These are phyloP conservation scores for Todus mexicanus DNA, from an alignment of 2,797 vertebrate genomes.

Conservation along the genomic window DNA sequence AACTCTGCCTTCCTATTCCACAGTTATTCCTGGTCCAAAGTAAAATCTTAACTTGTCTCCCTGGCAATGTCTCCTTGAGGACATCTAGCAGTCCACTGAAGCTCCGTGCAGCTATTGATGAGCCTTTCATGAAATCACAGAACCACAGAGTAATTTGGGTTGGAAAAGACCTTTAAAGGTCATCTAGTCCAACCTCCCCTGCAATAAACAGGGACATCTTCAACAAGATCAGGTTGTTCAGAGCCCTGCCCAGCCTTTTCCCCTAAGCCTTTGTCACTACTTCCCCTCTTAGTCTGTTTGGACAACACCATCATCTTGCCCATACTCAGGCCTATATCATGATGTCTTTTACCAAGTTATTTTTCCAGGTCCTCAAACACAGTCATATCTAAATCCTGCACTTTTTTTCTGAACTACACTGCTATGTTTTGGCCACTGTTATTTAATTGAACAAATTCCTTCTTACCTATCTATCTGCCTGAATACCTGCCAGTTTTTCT, in stretches of 20 bases:
- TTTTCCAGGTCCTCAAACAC: not conserved
- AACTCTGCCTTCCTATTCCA: not conserved
- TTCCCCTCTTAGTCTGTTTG: not conserved
- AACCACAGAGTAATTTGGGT: not conserved
- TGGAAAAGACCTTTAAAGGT: not conserved
- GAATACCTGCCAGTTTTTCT: not conserved
- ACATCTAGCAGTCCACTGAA: not conserved
- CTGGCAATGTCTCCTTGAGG: not conserved
- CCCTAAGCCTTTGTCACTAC: not conserved
- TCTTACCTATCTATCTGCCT: not conserved
- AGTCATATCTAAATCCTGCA: not conserved
- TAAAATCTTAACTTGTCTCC: not conserved
- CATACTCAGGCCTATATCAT: not conserved
- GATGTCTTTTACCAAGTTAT: not conserved
- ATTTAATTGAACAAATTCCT: not conserved
- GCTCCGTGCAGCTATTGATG: not conserved
- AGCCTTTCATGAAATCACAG: not conserved
- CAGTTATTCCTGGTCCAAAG: not conserved
- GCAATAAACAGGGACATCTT: not conserved
- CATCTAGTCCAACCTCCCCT: not conserved
- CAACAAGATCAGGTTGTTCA: not conserved
- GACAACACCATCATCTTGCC: not conserved
- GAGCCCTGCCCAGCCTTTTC: not conserved
- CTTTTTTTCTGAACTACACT: not conserved
- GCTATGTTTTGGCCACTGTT: not conserved